Evolutionary conservation across 2,797 vertebrate species (phyloP).

Genomic region (Liparis tanakae): DNA sequence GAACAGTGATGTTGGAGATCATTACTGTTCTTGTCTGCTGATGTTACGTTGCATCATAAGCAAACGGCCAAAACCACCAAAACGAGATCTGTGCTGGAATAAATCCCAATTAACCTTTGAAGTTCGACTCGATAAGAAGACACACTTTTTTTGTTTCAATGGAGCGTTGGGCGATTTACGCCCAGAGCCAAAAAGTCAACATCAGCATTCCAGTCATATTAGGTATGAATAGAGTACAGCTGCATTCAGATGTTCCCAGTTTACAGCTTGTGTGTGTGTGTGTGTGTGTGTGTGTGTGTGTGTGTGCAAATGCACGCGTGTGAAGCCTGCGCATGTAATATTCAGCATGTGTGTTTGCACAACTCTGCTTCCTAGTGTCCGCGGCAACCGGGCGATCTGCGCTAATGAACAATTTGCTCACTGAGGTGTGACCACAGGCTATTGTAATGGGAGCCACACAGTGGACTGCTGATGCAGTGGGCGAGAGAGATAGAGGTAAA

Average conservation of each 20-base stretch:
- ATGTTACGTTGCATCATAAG: not conserved
- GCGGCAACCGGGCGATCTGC: constrained; percentile 50
- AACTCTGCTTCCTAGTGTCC: constrained; percentile 47
- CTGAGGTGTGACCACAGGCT: constrained; percentile 78
- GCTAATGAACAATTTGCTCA: constrained; percentile 80
- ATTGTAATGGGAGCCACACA: constrained; percentile 74
- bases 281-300: too few relatives aligned
- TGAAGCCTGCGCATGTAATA: constrained; percentile 19
- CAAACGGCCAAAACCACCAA: not conserved
- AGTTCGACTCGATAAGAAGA: constrained; percentile 4
- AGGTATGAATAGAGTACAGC: constrained; percentile 14
- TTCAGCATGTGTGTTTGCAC: constrained; percentile 44
- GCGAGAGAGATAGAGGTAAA: constrained; percentile 52
- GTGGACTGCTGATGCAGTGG: constrained; percentile 74
- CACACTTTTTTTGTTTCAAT: not conserved
- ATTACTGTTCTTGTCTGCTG: not conserved
- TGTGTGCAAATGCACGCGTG: constrained; percentile 3
- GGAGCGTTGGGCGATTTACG: not conserved
- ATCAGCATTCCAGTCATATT: constrained; percentile 6
- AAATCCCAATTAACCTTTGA: not conserved
- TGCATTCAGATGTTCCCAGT: constrained; percentile 8
- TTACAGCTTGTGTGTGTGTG: not conserved
- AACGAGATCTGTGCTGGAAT: not conserved
- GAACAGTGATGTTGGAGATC: not conserved
- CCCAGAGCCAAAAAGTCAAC: constrained; percentile 4